Evolutionary conservation across 2,113 vertebrate genomes (phyloP).

Genomic region (Rhizomys pruinosus): DNA sequence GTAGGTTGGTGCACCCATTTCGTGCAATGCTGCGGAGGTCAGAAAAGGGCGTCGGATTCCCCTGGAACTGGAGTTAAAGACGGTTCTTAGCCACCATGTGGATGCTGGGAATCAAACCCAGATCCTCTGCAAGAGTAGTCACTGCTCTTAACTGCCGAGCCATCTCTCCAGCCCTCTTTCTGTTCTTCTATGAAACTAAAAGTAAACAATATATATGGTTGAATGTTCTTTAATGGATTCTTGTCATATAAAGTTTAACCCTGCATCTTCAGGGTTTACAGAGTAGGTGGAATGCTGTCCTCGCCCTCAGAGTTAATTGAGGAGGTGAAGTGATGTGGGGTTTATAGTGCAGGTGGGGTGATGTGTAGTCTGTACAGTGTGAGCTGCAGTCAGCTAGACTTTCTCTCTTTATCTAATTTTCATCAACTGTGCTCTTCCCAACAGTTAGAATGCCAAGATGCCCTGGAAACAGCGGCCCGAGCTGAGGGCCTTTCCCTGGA

Average conservation of each 20-base stretch:
- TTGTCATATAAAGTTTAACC: background rate
- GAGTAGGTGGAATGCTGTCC: too few species aligned
- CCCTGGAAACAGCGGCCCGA: constrained; percentile 92
- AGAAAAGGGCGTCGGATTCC: too few species aligned
- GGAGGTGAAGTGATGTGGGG: background rate
- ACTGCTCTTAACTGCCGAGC: too few species aligned
- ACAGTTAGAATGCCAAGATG: constrained; percentile 90
- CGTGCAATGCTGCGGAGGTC: too few species aligned
- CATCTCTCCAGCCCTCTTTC: background rate
- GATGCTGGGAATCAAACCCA: too few species aligned
- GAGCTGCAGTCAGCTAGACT: background rate
- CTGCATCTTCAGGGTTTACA: background rate
- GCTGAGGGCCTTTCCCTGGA: constrained; percentile 92
- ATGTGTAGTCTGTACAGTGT: background rate
- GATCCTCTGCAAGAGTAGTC: too few species aligned
- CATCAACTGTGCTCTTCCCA: background rate
- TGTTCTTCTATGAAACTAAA: constrained; percentile 23
- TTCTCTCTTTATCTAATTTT: background rate
- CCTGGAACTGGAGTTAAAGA: too few species aligned
- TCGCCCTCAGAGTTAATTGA: too few species aligned
- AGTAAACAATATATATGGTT: background rate
- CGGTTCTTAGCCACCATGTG: too few species aligned
- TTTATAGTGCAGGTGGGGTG: background rate
- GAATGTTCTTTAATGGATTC: background rate
- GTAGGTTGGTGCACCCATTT: too few species aligned